Base-by-base conservation (phyloP, 1,140 invertebrate species). In the Aphelenchoides avenae region DNA sequence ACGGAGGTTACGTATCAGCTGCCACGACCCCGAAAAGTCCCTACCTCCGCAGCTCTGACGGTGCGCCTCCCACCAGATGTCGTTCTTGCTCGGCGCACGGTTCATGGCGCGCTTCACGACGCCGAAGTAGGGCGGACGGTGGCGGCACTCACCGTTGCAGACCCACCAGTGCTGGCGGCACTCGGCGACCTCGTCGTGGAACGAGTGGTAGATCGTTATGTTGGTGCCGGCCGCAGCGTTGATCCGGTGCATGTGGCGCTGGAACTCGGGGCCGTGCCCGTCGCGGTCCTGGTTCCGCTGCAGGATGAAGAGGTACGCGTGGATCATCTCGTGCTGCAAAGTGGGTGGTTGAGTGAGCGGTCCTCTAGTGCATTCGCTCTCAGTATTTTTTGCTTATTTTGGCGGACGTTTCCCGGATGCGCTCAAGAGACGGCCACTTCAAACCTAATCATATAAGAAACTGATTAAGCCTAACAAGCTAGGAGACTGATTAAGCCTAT, bases 321-420 rank as follows among this genome's bases (percentile, higher is more conserved):
- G 94, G 57, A 99, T 99, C 94, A 98, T 98, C 81, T 99, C 94
- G 80, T 99, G 94, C 81, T 87, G 60, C 26, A 82, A 78, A n/a
- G n/a, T n/a, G n/a, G n/a, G n/a, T n/a, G n/a, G n/a, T n/a, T n/a
- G n/a, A n/a, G n/a, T n/a, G n/a, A n/a, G n/a, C n/a, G n/a, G n/a
- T n/a, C n/a, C n/a, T n/a, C n/a, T n/a, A n/a, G n/a, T n/a, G n/a
- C n/a, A n/a, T n/a, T n/a, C n/a, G n/a, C n/a, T n/a, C n/a, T n/a
- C n/a, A n/a, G n/a, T n/a, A n/a, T n/a, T n/a, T n/a, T n/a, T n/a
- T n/a, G n/a, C n/a, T n/a, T n/a, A n/a, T n/a, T n/a, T n/a, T n/a
- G n/a, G n/a, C n/a, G n/a, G n/a, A n/a, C n/a, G n/a, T n/a, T n/a
- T n/a, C n/a, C n/a, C n/a, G n/a, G n/a, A n/a, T n/a, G n/a, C n/a